Conservation (phyloP, 2,797 vertebrate genomes). For the Gymnothorax reevesii region DNA sequence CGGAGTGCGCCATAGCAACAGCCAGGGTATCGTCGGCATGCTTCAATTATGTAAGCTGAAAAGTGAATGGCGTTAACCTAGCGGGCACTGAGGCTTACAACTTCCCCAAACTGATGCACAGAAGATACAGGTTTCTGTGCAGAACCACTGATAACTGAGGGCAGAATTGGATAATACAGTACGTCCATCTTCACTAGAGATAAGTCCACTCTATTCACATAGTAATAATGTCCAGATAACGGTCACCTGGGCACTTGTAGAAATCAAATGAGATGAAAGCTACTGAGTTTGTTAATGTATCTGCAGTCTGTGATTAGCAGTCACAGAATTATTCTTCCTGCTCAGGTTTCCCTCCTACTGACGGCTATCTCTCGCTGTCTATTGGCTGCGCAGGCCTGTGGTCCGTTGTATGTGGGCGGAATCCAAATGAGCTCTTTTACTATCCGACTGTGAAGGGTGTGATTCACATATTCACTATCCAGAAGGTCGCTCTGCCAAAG, state of each 20-base stretch:
- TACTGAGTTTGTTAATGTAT: background rate
- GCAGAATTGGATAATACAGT: background rate
- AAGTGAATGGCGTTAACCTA: conserved; percentile 17
- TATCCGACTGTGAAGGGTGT: background rate
- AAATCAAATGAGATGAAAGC: background rate
- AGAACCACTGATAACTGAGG: background rate
- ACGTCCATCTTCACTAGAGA: background rate
- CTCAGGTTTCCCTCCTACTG: background rate
- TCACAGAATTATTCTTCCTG: background rate
- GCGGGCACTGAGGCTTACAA: background rate
- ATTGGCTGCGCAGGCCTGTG: background rate
- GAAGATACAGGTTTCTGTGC: background rate
- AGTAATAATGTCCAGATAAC: background rate
- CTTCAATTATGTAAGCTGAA: conserved; percentile 10
- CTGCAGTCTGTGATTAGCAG: background rate
- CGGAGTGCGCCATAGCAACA: background rate
- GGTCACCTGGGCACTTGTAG: background rate
- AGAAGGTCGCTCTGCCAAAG: background rate
- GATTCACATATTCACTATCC: background rate
- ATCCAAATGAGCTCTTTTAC: conserved; percentile 6
- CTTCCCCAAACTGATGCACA: background rate
- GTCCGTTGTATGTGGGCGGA: background rate
- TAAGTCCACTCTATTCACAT: background rate
- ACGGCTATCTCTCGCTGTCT: background rate
- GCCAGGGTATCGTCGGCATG: background rate